Percentiles rank a stretch among this genome's conserved stretches.
phyloP scores from a whole-genome alignment of 2,797 vertebrate genomes.

The Sandelia bainsii region DNA sequence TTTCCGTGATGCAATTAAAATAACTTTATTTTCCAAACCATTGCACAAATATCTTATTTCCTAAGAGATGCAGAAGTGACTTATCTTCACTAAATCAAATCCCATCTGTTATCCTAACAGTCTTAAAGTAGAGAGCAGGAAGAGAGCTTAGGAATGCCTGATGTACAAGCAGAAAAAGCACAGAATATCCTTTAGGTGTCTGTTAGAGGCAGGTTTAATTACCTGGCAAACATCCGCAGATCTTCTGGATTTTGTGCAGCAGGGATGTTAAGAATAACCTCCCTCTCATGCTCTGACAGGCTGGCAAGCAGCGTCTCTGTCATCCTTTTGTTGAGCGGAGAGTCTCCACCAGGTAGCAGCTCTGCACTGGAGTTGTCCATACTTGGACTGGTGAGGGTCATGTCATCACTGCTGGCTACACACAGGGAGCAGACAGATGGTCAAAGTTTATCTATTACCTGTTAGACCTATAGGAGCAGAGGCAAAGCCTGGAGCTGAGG shows the following conservation, averaged over 20 bases:
- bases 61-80: slow-evolving; percentile 14
- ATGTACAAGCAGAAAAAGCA: not conserved
- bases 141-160: slow-evolving; percentile 2
- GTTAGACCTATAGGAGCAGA: not conserved
- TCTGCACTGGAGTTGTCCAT: slow-evolving; percentile 99
- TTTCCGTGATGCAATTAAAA: slow-evolving; percentile 16
- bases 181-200: not conserved
- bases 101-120: slow-evolving; percentile 24
- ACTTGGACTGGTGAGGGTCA: slow-evolving; percentile 98
- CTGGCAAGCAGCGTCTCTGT: slow-evolving; percentile 95
- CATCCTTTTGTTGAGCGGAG: slow-evolving; percentile 95
- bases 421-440: slow-evolving; percentile 15
- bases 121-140: not conserved
- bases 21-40: slow-evolving; percentile 27
- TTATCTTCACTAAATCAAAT: slow-evolving; percentile 11
- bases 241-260: slow-evolving; percentile 97
- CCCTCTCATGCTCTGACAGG: slow-evolving; percentile 92
- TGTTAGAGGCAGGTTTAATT: slow-evolving; percentile 7
- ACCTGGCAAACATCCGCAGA: slow-evolving; percentile 92
- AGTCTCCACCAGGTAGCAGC: slow-evolving; percentile 93
- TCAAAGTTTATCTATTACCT: not conserved
- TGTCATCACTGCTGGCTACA: slow-evolving; percentile 97
- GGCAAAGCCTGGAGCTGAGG: not conserved
- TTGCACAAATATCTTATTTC: slow-evolving; percentile 21
- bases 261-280: slow-evolving; percentile 92